These are phyloP conservation scores for Sus cebifrons DNA, from an alignment of 2,797 vertebrate genomes.

Conservation along the genomic window DNA sequence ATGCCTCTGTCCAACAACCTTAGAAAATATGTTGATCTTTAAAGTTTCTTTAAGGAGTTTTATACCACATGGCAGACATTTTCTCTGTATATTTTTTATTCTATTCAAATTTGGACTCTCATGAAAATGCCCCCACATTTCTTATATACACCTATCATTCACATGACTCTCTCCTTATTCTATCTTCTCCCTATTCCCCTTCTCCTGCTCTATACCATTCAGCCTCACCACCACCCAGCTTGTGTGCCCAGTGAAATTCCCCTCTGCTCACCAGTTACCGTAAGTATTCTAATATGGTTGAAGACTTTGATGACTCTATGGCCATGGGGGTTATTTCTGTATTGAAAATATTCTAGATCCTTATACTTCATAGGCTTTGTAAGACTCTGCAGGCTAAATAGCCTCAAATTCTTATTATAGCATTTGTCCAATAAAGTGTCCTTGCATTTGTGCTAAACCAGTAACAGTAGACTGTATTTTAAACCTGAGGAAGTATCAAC, in stretches of 20 bases:
- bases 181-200: neutral
- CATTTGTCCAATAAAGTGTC: neutral
- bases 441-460: neutral
- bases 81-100: neutral
- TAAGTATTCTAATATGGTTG: neutral
- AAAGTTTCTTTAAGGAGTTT: neutral
- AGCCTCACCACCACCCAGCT: neutral
- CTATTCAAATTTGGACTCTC: neutral
- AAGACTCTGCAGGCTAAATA: neutral
- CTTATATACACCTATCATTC: neutral
- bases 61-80: neutral
- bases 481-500: neutral
- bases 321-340: neutral
- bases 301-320: neutral
- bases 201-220: neutral
- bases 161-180: neutral
- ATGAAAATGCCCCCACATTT: neutral
- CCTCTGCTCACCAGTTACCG: neutral
- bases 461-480: neutral
- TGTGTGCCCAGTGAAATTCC: neutral
- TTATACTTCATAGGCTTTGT: neutral
- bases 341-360: slow-evolving; percentile 14
- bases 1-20: neutral
- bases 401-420: neutral
- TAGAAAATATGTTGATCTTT: neutral